phyloP scores from a whole-genome alignment of 1,140 invertebrate species.

The Conus betulinus region DNA sequence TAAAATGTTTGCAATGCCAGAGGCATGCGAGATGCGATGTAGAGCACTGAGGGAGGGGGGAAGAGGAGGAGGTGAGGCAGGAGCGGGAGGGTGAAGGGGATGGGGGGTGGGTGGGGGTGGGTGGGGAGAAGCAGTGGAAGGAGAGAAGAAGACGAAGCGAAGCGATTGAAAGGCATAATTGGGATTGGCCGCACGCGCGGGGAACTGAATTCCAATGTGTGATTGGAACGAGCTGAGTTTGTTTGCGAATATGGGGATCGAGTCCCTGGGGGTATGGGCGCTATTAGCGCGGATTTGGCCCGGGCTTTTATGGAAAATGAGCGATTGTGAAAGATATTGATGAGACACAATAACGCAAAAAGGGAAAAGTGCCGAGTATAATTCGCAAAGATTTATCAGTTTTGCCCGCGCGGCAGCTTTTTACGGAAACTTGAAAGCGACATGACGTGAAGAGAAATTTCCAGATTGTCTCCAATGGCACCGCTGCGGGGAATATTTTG shows the following conservation, averaged over 20 bases:
- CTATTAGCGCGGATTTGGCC: constrained; percentile 3
- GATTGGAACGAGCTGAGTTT: neutral
- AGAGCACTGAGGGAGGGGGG: neutral
- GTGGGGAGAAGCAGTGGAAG: neutral
- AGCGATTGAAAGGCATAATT: neutral
- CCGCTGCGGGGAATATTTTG: neutral
- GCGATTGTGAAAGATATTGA: constrained; percentile 25
- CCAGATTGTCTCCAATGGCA: neutral
- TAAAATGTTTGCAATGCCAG: neutral
- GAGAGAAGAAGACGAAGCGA: neutral
- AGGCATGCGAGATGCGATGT: neutral
- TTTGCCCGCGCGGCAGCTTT: neutral
- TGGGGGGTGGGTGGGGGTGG: neutral
- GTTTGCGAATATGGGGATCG: constrained; percentile 3
- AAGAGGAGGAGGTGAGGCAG: neutral
- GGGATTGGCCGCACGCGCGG: neutral
- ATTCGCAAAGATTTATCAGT: neutral
- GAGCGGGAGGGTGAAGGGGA: neutral
- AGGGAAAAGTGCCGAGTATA: neutral
- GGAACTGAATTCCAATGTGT: neutral
- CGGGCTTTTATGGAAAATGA: neutral
- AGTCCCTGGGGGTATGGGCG: neutral
- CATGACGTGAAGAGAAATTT: neutral
- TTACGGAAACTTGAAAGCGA: neutral
- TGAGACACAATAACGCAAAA: neutral